A percentile compares a stretch with the other conserved stretches of the same genome.
These are phyloP conservation scores for Dipodomys stephensi DNA, from an alignment of 2,113 vertebrate genomes.

Conservation along the genomic window DNA sequence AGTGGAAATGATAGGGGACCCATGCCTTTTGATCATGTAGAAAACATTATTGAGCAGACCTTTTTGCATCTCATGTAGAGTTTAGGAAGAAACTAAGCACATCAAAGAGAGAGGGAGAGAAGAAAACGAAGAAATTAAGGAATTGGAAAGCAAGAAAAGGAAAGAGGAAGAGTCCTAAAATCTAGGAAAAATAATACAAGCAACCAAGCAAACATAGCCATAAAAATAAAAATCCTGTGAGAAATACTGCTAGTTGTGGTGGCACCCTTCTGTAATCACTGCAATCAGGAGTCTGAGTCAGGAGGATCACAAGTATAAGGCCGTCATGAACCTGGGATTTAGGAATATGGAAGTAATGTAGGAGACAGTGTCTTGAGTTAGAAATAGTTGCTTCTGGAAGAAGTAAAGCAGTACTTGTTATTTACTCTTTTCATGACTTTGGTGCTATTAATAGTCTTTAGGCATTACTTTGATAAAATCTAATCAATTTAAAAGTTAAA, in stretches of 20 bases:
- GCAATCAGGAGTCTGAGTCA: no score
- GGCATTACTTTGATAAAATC: not conserved
- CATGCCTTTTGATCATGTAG: not conserved
- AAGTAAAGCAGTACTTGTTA: not conserved
- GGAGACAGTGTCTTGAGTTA: not conserved
- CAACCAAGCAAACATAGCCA: not conserved
- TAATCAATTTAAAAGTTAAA: not conserved
- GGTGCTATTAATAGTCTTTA: not conserved
- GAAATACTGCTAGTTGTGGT: not conserved
- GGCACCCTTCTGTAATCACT: no score
- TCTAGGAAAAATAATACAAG: not conserved
- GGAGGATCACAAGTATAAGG: no score
- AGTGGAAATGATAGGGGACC: not conserved
- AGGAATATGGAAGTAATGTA: not conserved
- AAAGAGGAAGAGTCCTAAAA: not conserved
- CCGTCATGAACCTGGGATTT: not conserved
- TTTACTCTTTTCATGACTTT: not conserved
- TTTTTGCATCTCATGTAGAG: not conserved
- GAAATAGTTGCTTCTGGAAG: not conserved
- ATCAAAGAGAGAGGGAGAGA: no score
- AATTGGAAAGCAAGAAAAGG: not conserved
- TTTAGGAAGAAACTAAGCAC: not conserved
- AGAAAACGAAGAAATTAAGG: not conserved
- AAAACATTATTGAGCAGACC: not conserved
- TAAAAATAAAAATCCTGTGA: not conserved